phyloP scores from a whole-genome alignment of 2,113 vertebrate genomes.

The Oryzias curvinotus region DNA sequence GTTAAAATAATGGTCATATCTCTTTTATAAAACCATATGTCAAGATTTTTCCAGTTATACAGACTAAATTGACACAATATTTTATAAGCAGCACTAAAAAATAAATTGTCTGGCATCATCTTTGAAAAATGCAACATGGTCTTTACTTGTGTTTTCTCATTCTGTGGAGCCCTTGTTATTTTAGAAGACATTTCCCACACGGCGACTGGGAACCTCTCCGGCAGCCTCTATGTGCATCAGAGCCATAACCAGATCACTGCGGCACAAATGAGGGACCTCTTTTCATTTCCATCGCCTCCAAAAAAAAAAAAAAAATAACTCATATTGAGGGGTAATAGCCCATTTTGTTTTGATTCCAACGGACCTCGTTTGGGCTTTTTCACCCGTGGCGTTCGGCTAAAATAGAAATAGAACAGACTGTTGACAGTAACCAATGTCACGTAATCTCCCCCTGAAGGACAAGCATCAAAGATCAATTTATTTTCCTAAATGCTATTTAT shows the following conservation, averaged over 20 bases:
- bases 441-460: conserved; percentile 74
- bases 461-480: conserved; percentile 75
- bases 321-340: conserved; percentile 70
- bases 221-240: conserved; percentile 49
- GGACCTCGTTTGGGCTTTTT: conserved; percentile 61
- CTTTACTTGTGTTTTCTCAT: conserved; percentile 11
- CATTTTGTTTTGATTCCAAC: conserved; percentile 63
- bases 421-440: conserved; percentile 76
- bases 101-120: conserved; percentile 16
- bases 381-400: conserved; percentile 56
- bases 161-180: conserved; percentile 22
- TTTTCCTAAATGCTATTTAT: conserved; percentile 73
- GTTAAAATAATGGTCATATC: background rate
- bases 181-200: conserved; percentile 55
- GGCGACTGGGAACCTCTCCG: conserved; percentile 50
- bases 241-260: conserved; percentile 62
- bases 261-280: conserved; percentile 63
- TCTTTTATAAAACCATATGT: conserved; percentile 22
- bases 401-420: conserved; percentile 73
- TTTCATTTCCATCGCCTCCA: conserved; percentile 66
- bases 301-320: conserved; percentile 54
- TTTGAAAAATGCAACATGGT: conserved; percentile 12
- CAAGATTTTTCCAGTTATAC: background rate
- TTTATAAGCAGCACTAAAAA: conserved; percentile 2
- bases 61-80: conserved; percentile 19